Percentiles rank a stretch among this genome's conserved stretches.
phyloP scores from a whole-genome alignment of 2,888 invertebrate species.

The Synergus itoensis region DNA sequence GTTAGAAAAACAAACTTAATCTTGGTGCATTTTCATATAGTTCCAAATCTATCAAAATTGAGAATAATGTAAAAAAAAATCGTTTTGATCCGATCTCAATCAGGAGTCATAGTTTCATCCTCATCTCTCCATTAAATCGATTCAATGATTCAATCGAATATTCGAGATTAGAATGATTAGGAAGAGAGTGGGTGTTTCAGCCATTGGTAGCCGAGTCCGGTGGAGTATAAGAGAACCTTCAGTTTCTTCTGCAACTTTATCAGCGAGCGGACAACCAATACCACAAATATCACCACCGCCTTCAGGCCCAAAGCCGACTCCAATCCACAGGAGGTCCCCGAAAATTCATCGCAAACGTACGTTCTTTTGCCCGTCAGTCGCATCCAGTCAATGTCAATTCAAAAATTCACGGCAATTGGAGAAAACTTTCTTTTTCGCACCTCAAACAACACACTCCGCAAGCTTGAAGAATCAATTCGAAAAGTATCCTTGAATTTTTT shows the following conservation, averaged over 20 bases:
- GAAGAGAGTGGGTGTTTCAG: conserved; percentile 74
- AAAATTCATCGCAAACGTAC: conserved; percentile 73
- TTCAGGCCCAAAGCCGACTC: conserved; percentile 70
- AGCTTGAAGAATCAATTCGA: conserved; percentile 37
- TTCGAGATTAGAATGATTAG: conserved; percentile 54
- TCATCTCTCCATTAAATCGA: conserved; percentile 15
- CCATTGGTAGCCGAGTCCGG: conserved; percentile 70
- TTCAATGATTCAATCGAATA: neutral
- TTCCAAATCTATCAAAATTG: neutral
- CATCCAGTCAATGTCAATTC: conserved; percentile 43
- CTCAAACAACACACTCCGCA: conserved; percentile 15
- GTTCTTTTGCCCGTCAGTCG: conserved; percentile 61
- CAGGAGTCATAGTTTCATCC: conserved; percentile 10
- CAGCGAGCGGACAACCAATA: conserved; percentile 67
- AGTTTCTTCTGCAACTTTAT: conserved; percentile 62
- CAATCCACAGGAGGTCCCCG: conserved; percentile 71
- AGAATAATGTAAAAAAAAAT: neutral
- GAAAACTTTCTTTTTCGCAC: conserved; percentile 41
- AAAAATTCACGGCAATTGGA: conserved; percentile 14
- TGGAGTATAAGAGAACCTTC: conserved; percentile 73
- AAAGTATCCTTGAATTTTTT: neutral
- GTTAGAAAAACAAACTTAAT: neutral
- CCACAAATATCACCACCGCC: conserved; percentile 69
- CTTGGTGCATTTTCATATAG: neutral
- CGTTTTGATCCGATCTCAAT: neutral